Percentiles rank a stretch among this genome's conserved stretches.
Evolutionary conservation across 2,888 invertebrate species (phyloP).

Genomic region (Meiosimyza decipiens): DNA sequence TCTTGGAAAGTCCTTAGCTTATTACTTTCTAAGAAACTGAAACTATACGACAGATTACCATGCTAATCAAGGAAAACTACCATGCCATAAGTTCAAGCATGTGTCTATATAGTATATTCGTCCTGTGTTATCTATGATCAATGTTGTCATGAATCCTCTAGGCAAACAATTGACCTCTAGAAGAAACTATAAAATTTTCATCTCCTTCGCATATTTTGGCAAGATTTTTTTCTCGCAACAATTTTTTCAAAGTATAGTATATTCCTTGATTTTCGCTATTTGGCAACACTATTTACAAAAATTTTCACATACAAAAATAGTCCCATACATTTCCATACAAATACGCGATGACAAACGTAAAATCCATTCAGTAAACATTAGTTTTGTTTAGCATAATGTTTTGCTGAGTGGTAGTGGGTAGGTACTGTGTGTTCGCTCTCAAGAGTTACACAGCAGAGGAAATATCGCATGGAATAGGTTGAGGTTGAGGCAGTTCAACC

Average conservation of each 20-base stretch:
- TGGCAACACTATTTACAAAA: slow-evolving; percentile 10
- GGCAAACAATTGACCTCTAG: too few relatives aligned
- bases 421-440: background rate
- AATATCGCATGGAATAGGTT: slow-evolving; percentile 13
- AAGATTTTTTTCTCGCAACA: slow-evolving; percentile 33
- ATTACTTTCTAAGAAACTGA: too few relatives aligned
- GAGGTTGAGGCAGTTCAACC: slow-evolving; percentile 27
- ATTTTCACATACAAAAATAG: slow-evolving; percentile 37
- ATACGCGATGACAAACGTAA: slow-evolving; percentile 59
- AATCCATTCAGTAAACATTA: slow-evolving; percentile 56
- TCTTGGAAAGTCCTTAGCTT: too few relatives aligned
- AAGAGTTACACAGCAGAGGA: background rate
- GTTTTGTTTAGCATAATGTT: slow-evolving; percentile 55
- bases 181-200: too few relatives aligned
- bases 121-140: too few relatives aligned
- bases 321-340: slow-evolving; percentile 8
- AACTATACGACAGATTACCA: too few relatives aligned
- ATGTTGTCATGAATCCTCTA: too few relatives aligned
- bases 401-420: slow-evolving; percentile 41
- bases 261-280: background rate
- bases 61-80: too few relatives aligned
- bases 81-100: too few relatives aligned
- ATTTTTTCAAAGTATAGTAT: slow-evolving; percentile 19
- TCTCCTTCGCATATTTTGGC: slow-evolving; percentile 12
- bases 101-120: too few relatives aligned